Base-by-base conservation (phyloP, 2,797 vertebrate genomes). In the Neostethus bicornis region DNA sequence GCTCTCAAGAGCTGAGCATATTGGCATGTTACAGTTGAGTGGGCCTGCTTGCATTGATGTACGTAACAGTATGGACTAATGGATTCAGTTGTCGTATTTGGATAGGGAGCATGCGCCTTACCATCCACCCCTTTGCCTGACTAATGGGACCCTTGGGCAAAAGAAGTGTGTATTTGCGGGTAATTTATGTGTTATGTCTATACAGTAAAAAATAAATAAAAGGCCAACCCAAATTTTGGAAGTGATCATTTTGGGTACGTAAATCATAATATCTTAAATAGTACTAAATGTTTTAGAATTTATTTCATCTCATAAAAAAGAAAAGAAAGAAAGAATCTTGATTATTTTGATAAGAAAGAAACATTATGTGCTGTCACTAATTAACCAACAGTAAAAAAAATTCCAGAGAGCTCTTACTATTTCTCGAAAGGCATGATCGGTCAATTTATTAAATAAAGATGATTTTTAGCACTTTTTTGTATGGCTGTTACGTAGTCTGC, bases 21-120 rank as follows among this genome's bases (percentile, higher is more conserved):
- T 93, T 93, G 91, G 81, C 82, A 76, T 85, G 93, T 92, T 90
- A 86, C 92, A 89, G 89, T 89, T 86, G 90, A 92, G 85, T 89
- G 89, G 83, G 73, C 87, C 76, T 87, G 87, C 73, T 86, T 60
- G 77, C 75, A 43, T 90, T 85, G 88, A 76, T 66, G 86, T 89
- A 90, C 84, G 90, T 90, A 93, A 89, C 92, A 73, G 78, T 53
- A 55, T 81, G 83, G 88, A 91, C 91, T 92, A 94, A 93, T 93
- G 93, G 91, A 92, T 91, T 91, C 86, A 91, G 89, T 90, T 76
- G 79, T 89, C 73, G 81, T 88, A 79, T 87, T 91, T 87, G 81
- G 81, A 61, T 74, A 66, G 61, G 69, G 63, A 85, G 89, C 77
- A 81, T 79, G 83, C 68, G 81, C 88, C 84, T 83, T 13, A 0